Evolutionary conservation across 2,888 invertebrate genomes (phyloP).

Genomic region (Trachelus iudaicus): DNA sequence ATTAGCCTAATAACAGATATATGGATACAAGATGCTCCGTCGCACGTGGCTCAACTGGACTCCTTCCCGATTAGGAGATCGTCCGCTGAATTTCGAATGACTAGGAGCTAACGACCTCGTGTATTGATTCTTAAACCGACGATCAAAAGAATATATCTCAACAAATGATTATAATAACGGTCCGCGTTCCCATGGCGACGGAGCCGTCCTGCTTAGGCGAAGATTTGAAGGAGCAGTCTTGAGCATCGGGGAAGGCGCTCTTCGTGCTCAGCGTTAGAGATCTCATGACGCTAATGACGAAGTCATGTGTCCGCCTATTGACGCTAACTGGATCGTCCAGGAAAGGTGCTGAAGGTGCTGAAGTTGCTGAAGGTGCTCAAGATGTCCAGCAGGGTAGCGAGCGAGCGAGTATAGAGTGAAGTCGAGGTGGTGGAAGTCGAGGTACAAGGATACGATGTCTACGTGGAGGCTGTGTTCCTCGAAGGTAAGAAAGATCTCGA

Average conservation of each 20-base stretch:
- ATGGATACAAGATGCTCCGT: neutral
- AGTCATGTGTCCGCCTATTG: slow-evolving; percentile 50
- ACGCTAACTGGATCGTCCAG: slow-evolving; percentile 48
- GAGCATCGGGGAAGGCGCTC: neutral
- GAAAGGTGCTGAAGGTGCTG: slow-evolving; percentile 26
- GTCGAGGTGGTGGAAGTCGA: slow-evolving; percentile 9
- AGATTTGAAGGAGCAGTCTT: neutral
- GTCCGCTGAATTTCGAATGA: neutral
- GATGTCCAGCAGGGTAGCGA: neutral
- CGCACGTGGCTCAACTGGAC: neutral
- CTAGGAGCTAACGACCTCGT: neutral
- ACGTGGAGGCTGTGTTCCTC: slow-evolving; percentile 17
- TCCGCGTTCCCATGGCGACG: neutral
- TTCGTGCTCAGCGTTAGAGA: slow-evolving; percentile 40
- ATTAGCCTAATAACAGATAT: neutral
- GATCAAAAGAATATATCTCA: neutral
- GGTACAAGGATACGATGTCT: slow-evolving; percentile 11
- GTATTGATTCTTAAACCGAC: neutral
- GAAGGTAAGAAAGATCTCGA: slow-evolving; percentile 50
- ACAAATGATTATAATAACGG: neutral
- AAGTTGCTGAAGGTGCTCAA: slow-evolving; percentile 20
- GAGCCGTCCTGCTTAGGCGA: neutral
- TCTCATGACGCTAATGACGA: slow-evolving; percentile 57
- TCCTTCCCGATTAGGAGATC: neutral
- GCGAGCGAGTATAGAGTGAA: neutral